phyloP scores from a whole-genome alignment of 2,888 invertebrate species.

The Neelides folsomi region DNA sequence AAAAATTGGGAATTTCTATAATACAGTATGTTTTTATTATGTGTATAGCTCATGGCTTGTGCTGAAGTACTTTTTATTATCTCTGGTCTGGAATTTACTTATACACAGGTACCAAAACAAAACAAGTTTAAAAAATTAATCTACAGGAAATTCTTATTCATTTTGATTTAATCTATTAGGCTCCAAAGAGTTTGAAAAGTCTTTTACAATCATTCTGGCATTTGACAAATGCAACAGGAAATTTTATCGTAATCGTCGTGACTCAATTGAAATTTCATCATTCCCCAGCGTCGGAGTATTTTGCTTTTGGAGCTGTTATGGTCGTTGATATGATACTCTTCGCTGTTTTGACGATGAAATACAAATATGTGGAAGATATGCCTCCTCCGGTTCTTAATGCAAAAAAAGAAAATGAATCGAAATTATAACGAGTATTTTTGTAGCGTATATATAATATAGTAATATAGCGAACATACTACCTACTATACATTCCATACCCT shows the following conservation, averaged over 20 bases:
- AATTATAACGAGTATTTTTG: too few relatives aligned
- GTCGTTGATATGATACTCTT: slow-evolving; percentile 68
- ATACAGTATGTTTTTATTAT: too few relatives aligned
- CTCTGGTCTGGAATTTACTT: slow-evolving; percentile 69
- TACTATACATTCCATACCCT: too few relatives aligned
- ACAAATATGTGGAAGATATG: slow-evolving; percentile 49
- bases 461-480: too few relatives aligned
- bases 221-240: slow-evolving; percentile 64
- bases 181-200: slow-evolving; percentile 69
- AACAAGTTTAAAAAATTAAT: too few relatives aligned
- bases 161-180: slow-evolving; percentile 42
- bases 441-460: too few relatives aligned
- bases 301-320: slow-evolving; percentile 77
- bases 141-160: slow-evolving; percentile 4
- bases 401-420: slow-evolving; percentile 13
- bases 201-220: slow-evolving; percentile 75
- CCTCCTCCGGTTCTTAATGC: too few relatives aligned
- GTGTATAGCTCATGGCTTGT: slow-evolving; percentile 49
- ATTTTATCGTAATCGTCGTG: slow-evolving; percentile 76
- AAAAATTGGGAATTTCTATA: too few relatives aligned
- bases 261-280: slow-evolving; percentile 54
- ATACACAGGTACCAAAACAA: slow-evolving; percentile 56
- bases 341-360: slow-evolving; percentile 61
- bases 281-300: slow-evolving; percentile 70
- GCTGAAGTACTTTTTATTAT: slow-evolving; percentile 74